Conservation (phyloP, 2,797 vertebrate genomes). For the Sebastes taczanowskii region DNA sequence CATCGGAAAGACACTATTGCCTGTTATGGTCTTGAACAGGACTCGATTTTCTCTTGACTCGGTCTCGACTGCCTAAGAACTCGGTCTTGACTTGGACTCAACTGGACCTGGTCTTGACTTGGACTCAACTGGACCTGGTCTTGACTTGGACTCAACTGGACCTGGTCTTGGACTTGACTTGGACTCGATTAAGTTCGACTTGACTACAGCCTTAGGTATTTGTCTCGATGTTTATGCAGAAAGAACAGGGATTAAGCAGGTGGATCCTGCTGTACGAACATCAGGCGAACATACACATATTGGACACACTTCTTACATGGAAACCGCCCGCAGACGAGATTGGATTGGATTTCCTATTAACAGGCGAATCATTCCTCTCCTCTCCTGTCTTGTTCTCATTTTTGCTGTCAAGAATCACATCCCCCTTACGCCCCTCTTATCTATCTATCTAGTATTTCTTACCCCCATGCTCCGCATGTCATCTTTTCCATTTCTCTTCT, state of each 20-base stretch:
- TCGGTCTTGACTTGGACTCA: too few species aligned
- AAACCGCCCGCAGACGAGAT: conserved; percentile 36
- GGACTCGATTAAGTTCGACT: too few species aligned
- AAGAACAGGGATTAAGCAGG: neutral
- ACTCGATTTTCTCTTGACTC: too few species aligned
- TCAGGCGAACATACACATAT: neutral
- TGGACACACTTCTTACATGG: neutral
- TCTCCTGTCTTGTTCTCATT: conserved; percentile 15
- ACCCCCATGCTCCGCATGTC: neutral
- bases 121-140: too few species aligned
- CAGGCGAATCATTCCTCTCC: conserved; percentile 24
- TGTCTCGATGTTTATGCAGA: neutral
- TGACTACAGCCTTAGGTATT: too few species aligned
- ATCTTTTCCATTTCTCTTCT: conserved; percentile 10
- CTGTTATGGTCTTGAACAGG: too few species aligned
- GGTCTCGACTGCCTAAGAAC: too few species aligned
- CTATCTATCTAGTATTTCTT: neutral
- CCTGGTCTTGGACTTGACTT: too few species aligned
- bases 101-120: too few species aligned
- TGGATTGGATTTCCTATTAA: conserved; percentile 55
- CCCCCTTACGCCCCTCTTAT: neutral
- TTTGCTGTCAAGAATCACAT: neutral
- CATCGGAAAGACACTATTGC: too few species aligned
- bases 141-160: too few species aligned
- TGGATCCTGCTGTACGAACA: neutral